A percentile compares a stretch with the other conserved stretches of the same genome.
Evolutionary conservation across 2,797 vertebrate genomes (phyloP).

Genomic region (Helarctos malayanus): DNA sequence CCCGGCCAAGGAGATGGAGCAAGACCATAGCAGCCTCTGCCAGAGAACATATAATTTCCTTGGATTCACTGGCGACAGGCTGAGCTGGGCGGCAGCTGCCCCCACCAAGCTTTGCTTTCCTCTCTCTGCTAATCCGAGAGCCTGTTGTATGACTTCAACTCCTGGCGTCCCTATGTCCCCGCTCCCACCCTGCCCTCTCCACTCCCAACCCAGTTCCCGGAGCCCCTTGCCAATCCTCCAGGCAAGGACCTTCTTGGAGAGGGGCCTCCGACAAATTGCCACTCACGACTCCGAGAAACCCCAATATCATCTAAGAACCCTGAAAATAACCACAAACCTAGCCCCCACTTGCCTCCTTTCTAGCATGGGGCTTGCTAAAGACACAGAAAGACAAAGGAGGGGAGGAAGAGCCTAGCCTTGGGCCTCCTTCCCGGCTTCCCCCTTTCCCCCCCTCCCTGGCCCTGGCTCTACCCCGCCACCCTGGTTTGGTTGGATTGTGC

Average conservation of each 20-base stretch:
- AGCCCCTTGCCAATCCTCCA: background rate
- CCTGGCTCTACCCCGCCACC: background rate
- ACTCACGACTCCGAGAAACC: background rate
- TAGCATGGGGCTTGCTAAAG: background rate
- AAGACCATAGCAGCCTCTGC: constrained; percentile 58
- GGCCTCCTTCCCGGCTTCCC: background rate
- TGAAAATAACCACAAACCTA: background rate
- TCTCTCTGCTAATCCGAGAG: constrained; percentile 35
- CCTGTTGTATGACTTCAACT: constrained; percentile 64
- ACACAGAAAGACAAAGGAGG: background rate
- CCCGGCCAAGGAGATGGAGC: constrained; percentile 62
- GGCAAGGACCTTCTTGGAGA: constrained; percentile 10
- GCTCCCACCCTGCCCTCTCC: background rate
- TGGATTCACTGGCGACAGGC: constrained; percentile 71
- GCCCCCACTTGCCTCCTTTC: background rate
- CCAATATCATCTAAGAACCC: background rate
- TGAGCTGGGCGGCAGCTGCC: background rate
- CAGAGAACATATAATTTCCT: constrained; percentile 82
- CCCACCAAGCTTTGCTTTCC: constrained; percentile 11
- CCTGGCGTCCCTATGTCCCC: background rate
- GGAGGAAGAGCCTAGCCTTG: background rate
- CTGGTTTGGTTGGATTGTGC: constrained; percentile 30
- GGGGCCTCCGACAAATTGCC: background rate
- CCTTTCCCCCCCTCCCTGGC: background rate
- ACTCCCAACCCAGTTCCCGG: background rate